phyloP scores from a whole-genome alignment of 1,140 invertebrate genomes.

The Bombus superbus region DNA sequence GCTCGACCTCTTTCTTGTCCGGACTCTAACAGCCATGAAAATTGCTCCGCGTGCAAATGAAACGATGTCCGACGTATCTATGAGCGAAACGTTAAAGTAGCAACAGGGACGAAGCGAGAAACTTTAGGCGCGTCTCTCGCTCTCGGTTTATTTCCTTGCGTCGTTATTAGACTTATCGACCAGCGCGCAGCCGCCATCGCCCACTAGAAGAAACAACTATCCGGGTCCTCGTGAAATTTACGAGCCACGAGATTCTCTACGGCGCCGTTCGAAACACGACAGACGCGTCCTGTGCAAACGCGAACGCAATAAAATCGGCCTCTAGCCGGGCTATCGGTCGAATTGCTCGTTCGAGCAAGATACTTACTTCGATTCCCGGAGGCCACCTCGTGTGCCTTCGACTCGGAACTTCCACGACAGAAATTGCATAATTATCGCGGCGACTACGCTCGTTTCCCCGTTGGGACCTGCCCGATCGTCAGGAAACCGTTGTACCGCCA shows the following conservation, averaged over 20 bases:
- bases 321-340: too few relatives aligned
- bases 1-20: not conserved
- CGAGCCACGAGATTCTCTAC: not conserved
- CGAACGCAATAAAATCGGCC: constrained; percentile 32
- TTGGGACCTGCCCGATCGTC: not conserved
- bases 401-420: constrained; percentile 27
- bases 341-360: constrained; percentile 16
- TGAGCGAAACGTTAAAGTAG: constrained; percentile 27
- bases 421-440: constrained; percentile 59
- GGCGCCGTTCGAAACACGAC: not conserved
- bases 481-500: not conserved
- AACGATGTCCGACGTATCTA: constrained; percentile 50
- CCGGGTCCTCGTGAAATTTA: constrained; percentile 15
- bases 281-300: not conserved
- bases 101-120: constrained; percentile 30
- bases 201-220: not conserved
- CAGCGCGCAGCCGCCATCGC: too few relatives aligned
- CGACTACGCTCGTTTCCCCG: not conserved
- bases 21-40: constrained; percentile 9
- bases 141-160: constrained; percentile 11
- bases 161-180: constrained; percentile 56
- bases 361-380: constrained; percentile 50
- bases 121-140: constrained; percentile 29
- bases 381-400: constrained; percentile 28
- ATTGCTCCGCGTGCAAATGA: constrained; percentile 60